phyloP scores from a whole-genome alignment of 2,113 vertebrate genomes.

The Bagarius yarrelli region DNA sequence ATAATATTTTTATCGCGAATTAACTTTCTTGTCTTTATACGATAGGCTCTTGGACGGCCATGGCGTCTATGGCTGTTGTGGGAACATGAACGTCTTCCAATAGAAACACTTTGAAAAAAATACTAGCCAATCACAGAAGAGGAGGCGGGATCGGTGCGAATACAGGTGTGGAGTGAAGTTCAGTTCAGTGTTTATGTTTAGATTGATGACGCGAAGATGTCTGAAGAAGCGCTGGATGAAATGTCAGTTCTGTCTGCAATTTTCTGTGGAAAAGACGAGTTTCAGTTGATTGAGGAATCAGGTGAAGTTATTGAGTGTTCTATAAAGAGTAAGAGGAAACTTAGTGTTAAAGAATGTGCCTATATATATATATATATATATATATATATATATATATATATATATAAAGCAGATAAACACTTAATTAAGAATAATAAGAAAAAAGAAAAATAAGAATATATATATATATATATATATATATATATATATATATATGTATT shows the following conservation, averaged over 20 bases:
- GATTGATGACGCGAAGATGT: conserved; percentile 56
- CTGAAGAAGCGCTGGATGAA: conserved; percentile 67
- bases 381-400: no score
- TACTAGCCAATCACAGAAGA: not conserved
- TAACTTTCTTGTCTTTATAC: not conserved
- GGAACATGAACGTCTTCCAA: not conserved
- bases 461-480: no score
- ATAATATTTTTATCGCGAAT: not conserved
- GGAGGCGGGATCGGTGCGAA: not conserved
- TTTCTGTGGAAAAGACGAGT: conserved; percentile 74
- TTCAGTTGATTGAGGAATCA: conserved; percentile 73
- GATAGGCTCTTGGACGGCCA: not conserved
- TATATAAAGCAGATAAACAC: no score
- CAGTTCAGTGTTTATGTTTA: not conserved
- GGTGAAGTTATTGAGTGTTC: conserved; percentile 61
- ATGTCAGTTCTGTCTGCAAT: conserved; percentile 73
- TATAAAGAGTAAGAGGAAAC: not conserved
- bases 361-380: no score
- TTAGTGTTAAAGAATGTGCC: no score
- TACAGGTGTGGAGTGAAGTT: not conserved
- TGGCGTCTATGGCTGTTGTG: not conserved
- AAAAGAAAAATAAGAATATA: no score
- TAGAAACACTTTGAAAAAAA: not conserved
- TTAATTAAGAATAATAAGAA: no score
- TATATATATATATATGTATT: no score